A percentile compares a stretch with the other conserved stretches of the same genome.
phyloP scores from a whole-genome alignment of 2,113 vertebrate species.

The Pollimyrus isidori region DNA sequence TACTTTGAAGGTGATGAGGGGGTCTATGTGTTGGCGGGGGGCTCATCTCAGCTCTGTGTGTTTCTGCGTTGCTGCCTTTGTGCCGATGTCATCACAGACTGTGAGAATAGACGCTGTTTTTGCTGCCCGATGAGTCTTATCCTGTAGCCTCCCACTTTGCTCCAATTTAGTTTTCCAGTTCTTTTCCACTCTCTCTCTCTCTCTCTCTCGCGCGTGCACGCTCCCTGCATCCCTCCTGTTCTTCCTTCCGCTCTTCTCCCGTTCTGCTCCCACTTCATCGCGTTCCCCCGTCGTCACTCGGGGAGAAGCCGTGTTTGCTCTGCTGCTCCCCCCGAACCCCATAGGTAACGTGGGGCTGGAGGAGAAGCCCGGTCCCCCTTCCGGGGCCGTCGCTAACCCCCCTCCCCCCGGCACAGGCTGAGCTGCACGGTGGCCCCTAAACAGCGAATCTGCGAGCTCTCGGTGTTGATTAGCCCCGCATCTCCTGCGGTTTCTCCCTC shows the following conservation, averaged over 20 bases:
- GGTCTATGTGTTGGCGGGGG: neutral
- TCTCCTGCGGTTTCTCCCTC: conserved; percentile 26
- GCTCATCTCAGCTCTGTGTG: neutral
- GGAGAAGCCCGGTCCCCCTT: neutral
- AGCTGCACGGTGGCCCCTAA: conserved; percentile 3
- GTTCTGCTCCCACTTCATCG: conserved; percentile 33
- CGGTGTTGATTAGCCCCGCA: conserved; percentile 36
- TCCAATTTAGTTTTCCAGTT: conserved; percentile 42
- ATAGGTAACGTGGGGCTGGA: conserved; percentile 77
- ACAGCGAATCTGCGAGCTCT: conserved; percentile 22
- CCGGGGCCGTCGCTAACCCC: neutral
- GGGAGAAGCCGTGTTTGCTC: conserved; percentile 83
- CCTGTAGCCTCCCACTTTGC: conserved; percentile 58
- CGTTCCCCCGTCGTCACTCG: conserved; percentile 16
- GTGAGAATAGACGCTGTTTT: neutral
- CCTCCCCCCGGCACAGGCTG: neutral
- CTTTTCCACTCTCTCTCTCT: conserved; percentile 15
- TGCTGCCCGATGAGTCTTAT: conserved; percentile 34
- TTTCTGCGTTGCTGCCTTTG: neutral
- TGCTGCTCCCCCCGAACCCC: conserved; percentile 84
- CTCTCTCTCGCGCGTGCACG: conserved; percentile 37
- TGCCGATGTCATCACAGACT: neutral
- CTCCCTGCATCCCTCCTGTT: conserved; percentile 29
- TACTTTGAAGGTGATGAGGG: neutral
- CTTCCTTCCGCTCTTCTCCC: conserved; percentile 52